Base-by-base conservation (phyloP, 2,888 invertebrate species). In the Ypsolopha sequella region DNA sequence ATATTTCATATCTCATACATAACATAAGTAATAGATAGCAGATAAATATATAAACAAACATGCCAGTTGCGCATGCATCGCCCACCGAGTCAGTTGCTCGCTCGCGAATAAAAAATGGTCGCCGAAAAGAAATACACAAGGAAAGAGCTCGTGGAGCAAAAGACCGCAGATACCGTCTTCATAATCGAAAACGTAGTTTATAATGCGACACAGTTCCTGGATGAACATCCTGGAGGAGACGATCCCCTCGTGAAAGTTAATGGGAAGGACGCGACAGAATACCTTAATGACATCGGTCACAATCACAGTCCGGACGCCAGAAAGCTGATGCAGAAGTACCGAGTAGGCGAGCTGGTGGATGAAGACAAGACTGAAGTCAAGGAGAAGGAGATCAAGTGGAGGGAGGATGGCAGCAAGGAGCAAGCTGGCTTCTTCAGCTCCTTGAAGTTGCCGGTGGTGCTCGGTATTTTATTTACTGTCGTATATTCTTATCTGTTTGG, bases 261-360 rank as follows among this genome's bases (percentile, higher is more conserved):
- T 54, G 97, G 97, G 55, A 89, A 89, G 71, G 96, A 97, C 85
- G 95, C 93, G n/a, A 94, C 96, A 43, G 98, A 98, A 78, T 90
- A 93, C n/a, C 99, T 99, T 79, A 96, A 98, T 84, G 99, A 99
- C 88, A 96, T 99, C 55, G 98, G 99, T 0, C 99, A 99, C 24
- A 24, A 4, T 24, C 24, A 24, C 87, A 98, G 98, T 41, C 91
- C 92, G 51, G 99, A 99, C 86, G 99, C 99, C 11, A 90, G 96
- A 63, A 94, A 96, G 67, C 89, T 98, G 87, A 96, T 98, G 95
- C 88, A 90, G 63, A 93, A 95, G 67, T 98, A 91, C 73, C 89
- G 90, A 70, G 89, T 98, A 60, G 98, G 98, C 48, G 94, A 95
- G 76, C 66, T 98, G 50, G 89, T 91, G 53, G 92, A 88, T 58